Evolutionary conservation across 1,140 invertebrate species (phyloP), one percentile per base, ranked within the genome.

Genomic region (Telenomus remus): DNA sequence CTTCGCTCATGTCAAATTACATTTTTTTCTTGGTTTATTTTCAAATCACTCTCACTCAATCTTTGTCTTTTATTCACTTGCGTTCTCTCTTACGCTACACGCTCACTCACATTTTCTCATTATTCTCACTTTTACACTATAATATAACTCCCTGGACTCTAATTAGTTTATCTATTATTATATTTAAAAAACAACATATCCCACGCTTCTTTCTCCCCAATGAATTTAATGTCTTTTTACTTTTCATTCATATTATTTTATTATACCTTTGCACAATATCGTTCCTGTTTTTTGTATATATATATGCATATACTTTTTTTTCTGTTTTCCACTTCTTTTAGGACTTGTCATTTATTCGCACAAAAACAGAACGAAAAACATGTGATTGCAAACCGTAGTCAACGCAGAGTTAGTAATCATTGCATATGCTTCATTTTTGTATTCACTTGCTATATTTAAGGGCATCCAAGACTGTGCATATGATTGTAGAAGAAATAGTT

Each of bases 211-310:
- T 42, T 56, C 68, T 73, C 70, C 55, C 56, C 64, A 77, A 77
- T 77, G 63, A 43, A 76, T 80, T 79, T 55, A 77, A 74, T 80
- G 53, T 54, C n/a, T n/a, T 27, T 80, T 82, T 79, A 80, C 54
- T 76, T 75, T 65, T 80, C 78, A 60, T 73, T 72, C 65, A 73
- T 73, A 73, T 73, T 73, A 73, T 42, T 60, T 65, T 69, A 82
- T 80, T 83, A 80, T 76, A 80, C 80, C 64, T 63, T 81, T 64
- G 81, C 79, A 84, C 80, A 82, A 60, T 60, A 59, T 60, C 35
- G 44, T 48, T 35, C 6, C 49, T 43, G 43, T 48, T 35, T 47
- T 33, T 19, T 37, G 2, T 49, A 37, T 35, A 12, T n/a, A n/a
- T n/a, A n/a, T n/a, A n/a, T n/a, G n/a, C n/a, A n/a, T n/a, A n/a